These are phyloP conservation scores for Guaruba guarouba DNA, from an alignment of 2,113 vertebrate species.

Conservation along the genomic window DNA sequence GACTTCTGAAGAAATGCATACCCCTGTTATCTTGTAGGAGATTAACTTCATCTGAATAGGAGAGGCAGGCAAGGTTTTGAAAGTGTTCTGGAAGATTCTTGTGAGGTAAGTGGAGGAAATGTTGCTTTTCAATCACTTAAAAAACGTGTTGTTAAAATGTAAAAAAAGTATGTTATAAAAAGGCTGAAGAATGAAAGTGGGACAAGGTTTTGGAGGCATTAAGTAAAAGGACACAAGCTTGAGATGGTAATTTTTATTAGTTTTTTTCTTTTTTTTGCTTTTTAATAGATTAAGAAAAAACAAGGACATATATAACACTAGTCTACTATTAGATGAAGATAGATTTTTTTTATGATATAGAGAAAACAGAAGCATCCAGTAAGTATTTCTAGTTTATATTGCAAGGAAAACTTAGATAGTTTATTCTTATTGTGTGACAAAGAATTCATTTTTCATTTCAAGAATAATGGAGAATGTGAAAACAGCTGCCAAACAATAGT, in stretches of 20 bases:
- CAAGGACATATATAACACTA: accelerated
- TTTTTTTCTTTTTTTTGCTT: neutral
- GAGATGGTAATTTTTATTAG: neutral
- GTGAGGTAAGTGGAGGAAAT: neutral
- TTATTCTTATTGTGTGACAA: neutral
- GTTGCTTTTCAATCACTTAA: neutral
- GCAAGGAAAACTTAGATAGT: neutral
- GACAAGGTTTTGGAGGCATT: neutral
- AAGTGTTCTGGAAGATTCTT: neutral
- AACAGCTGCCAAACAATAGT: neutral
- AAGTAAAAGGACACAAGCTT: neutral
- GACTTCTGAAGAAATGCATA: neutral
- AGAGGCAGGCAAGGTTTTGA: neutral
- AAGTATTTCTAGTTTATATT: neutral
- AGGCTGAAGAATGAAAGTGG: neutral
- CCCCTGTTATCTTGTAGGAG: neutral
- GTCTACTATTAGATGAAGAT: neutral
- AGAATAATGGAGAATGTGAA: neutral
- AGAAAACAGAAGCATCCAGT: neutral
- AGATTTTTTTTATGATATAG: neutral
- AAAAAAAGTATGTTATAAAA: neutral
- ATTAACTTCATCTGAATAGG: neutral
- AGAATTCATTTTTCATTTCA: neutral
- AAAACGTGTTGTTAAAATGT: neutral
- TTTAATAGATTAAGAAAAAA: neutral